Percentiles rank a stretch among this genome's conserved stretches.
phyloP scores from a whole-genome alignment of 1,140 invertebrate species.

The Kradibia gibbosae region DNA sequence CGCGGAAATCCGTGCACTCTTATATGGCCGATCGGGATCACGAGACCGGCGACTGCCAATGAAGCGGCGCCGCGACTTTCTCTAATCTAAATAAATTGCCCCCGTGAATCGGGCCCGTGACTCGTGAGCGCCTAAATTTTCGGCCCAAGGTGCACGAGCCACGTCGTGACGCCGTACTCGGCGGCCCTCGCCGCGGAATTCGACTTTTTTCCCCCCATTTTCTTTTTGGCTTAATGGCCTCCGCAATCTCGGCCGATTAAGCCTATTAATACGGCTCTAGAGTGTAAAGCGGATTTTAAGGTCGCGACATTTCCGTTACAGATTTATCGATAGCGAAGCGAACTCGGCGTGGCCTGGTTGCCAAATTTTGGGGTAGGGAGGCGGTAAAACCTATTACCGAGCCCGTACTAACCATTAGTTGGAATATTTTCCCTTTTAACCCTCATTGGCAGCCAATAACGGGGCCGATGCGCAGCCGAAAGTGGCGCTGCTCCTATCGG shows the following conservation, averaged over 20 bases:
- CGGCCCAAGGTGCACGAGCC: not conserved
- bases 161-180: not conserved
- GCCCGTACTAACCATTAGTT: not conserved
- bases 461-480: too few species aligned
- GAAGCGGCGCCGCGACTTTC: slow-evolving; percentile 56
- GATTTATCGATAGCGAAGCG: not conserved
- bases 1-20: slow-evolving; percentile 12
- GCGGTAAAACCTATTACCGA: not conserved
- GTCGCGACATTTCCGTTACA: not conserved
- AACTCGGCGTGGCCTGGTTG: not conserved
- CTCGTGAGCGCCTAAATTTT: too few species aligned
- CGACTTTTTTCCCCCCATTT: not conserved
- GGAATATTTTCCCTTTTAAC: too few species aligned
- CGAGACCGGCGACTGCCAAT: slow-evolving; percentile 35
- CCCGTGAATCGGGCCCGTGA: not conserved
- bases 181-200: not conserved
- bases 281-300: not conserved
- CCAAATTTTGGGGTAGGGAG: not conserved
- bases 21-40: not conserved
- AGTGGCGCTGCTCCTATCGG: too few species aligned
- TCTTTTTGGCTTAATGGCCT: not conserved
- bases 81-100: slow-evolving; percentile 58
- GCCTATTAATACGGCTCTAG: not conserved
- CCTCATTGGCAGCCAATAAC: too few species aligned
- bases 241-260: slow-evolving; percentile 2